Percentiles rank a stretch among this genome's conserved stretches.
Conservation (phyloP, 1,140 invertebrate species). For the Acromyrmex echinatior region DNA sequence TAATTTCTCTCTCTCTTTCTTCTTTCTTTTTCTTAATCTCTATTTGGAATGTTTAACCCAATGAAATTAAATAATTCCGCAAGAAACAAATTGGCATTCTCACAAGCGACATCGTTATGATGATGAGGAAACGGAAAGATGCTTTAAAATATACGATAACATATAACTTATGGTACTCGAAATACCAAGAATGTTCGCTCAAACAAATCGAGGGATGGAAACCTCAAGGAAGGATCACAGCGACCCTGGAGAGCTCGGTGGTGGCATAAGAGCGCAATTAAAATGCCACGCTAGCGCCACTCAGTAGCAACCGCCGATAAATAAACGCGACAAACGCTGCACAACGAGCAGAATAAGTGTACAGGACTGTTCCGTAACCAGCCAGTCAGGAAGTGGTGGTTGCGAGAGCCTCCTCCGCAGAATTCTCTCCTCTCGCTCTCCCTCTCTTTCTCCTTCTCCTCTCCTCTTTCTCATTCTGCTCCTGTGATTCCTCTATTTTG, state of each 20-base stretch:
- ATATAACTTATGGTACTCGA: slow-evolving; percentile 41
- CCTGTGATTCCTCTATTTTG: slow-evolving; percentile 3
- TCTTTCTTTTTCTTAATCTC: background rate
- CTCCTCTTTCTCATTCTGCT: slow-evolving; percentile 24
- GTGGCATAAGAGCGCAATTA: slow-evolving; percentile 86
- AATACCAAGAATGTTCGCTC: slow-evolving; percentile 26
- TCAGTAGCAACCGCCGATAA: slow-evolving; percentile 86
- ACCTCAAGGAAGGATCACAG: slow-evolving; percentile 24
- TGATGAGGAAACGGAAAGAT: background rate
- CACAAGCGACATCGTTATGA: background rate
- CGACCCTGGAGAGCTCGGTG: slow-evolving; percentile 73
- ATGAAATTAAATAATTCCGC: background rate
- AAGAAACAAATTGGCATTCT: background rate
- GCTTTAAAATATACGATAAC: slow-evolving; percentile 75
- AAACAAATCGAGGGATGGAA: slow-evolving; percentile 31
- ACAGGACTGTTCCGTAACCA: slow-evolving; percentile 74
- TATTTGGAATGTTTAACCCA: background rate
- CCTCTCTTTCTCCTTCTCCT: slow-evolving; percentile 41
- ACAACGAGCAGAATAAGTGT: slow-evolving; percentile 82
- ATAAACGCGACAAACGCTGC: slow-evolving; percentile 82
- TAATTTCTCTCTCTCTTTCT: background rate
- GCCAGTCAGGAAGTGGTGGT: slow-evolving; percentile 67
- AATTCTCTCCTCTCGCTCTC: slow-evolving; percentile 59
- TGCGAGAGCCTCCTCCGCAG: slow-evolving; percentile 72
- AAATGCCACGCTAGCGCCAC: slow-evolving; percentile 87